These are phyloP conservation scores for Pollenia angustigena DNA, from an alignment of 2,888 invertebrate species.

Conservation along the genomic window DNA sequence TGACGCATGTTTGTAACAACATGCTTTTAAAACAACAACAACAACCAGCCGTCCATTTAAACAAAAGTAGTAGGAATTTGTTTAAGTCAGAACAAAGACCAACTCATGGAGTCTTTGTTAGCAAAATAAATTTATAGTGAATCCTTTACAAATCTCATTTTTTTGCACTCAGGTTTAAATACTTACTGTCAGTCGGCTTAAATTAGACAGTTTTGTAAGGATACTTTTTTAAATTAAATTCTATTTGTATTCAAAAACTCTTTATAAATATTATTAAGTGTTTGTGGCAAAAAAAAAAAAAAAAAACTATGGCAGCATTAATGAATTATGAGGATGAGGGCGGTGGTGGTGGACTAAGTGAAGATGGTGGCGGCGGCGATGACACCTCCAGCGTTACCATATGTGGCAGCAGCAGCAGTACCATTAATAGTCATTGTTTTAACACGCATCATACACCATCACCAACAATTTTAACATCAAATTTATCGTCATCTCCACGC, in stretches of 20 bases:
- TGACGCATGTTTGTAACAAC: conserved; percentile 69
- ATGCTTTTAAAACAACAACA: conserved; percentile 47
- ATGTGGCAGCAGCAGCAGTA: conserved; percentile 62
- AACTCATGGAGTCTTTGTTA: neutral
- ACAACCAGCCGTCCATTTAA: conserved; percentile 64
- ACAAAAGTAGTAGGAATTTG: conserved; percentile 44
- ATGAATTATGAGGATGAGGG: conserved; percentile 59
- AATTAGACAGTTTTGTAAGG: neutral
- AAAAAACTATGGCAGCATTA: conserved; percentile 65
- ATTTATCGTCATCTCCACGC: conserved; percentile 69
- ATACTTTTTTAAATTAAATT: neutral
- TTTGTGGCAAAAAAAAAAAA: conserved; percentile 25
- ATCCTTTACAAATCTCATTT: neutral
- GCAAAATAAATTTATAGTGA: conserved; percentile 58
- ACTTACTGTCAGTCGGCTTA: neutral
- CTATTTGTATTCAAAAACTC: neutral
- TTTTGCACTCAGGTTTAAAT: neutral
- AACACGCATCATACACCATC: conserved; percentile 70
- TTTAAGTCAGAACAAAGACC: conserved; percentile 50
- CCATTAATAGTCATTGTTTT: conserved; percentile 61
- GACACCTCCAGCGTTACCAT: conserved; percentile 71
- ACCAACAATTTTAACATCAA: conserved; percentile 64
- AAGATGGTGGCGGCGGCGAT: conserved; percentile 60
- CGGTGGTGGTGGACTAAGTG: conserved; percentile 50
- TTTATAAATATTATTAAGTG: conserved; percentile 2